These are phyloP conservation scores for Psix sp. DNA, from an alignment of 1,140 invertebrate species.

Conservation along the genomic window DNA sequence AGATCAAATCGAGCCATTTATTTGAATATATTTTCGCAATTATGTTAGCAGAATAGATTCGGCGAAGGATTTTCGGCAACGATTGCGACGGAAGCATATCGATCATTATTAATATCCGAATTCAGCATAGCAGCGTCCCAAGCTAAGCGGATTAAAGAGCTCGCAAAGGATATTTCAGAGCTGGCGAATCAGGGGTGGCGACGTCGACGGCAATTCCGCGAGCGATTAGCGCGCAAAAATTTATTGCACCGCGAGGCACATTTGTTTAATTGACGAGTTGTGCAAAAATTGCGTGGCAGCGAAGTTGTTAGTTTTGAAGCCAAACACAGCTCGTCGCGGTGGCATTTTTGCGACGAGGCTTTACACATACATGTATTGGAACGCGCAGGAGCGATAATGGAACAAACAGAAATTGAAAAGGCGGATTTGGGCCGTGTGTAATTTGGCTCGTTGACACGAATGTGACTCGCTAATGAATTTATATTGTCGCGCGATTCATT, in stretches of 20 bases:
- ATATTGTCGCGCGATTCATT: slow-evolving; percentile 28
- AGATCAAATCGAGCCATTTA: too few species aligned
- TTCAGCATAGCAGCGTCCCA: slow-evolving; percentile 56
- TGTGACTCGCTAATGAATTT: slow-evolving; percentile 36
- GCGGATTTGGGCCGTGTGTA: slow-evolving; percentile 10
- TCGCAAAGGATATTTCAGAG: slow-evolving; percentile 57
- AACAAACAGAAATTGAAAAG: slow-evolving; percentile 34
- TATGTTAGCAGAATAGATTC: slow-evolving; percentile 14
- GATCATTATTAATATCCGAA: slow-evolving; percentile 51
- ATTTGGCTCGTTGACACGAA: slow-evolving; percentile 29
- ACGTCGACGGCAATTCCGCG: slow-evolving; percentile 44
- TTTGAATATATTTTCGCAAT: background rate
- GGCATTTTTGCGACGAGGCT: background rate
- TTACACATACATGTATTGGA: too few species aligned
- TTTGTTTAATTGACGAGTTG: slow-evolving; percentile 32
- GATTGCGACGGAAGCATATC: slow-evolving; percentile 19
- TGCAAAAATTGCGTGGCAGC: slow-evolving; percentile 3
- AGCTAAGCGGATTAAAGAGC: slow-evolving; percentile 66
- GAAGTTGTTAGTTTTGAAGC: slow-evolving; percentile 3
- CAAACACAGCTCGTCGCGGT: background rate
- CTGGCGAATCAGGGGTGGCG: slow-evolving; percentile 39
- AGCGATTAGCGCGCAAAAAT: slow-evolving; percentile 23
- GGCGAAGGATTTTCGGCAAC: slow-evolving; percentile 9
- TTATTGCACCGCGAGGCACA: slow-evolving; percentile 38
- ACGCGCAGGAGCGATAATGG: slow-evolving; percentile 11